These are phyloP conservation scores for Halichoerus grypus DNA, from an alignment of 2,113 vertebrate genomes.

Conservation along the genomic window DNA sequence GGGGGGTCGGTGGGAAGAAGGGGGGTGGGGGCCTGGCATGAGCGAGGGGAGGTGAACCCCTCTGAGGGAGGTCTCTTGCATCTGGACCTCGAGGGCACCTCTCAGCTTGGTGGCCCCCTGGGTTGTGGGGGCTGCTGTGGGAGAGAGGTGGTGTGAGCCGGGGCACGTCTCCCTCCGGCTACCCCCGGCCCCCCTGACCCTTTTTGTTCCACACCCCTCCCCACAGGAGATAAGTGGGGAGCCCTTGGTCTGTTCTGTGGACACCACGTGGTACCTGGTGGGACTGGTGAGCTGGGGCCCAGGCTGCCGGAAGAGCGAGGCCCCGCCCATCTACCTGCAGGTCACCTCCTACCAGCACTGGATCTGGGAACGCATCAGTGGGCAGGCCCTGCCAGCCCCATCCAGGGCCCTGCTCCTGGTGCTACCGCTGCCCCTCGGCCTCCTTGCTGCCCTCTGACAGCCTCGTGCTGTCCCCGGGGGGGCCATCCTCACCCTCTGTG, in stretches of 20 bases:
- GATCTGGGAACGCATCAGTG: background rate
- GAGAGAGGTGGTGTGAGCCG: background rate
- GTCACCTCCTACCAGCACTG: constrained; percentile 14
- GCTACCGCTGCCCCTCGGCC: constrained; percentile 2
- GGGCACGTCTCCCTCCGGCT: background rate
- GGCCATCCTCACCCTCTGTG: no score
- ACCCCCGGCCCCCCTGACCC: background rate
- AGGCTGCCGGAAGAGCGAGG: background rate
- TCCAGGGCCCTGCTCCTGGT: constrained; percentile 14
- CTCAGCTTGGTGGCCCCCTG: background rate
- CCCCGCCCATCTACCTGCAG: constrained; percentile 49
- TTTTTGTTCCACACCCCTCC: background rate
- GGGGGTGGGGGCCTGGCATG: background rate
- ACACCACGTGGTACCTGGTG: constrained; percentile 46
- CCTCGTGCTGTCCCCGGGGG: rapidly evolving
- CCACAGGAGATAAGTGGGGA: constrained; percentile 59
- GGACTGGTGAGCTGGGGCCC: constrained; percentile 72
- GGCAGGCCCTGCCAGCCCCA: background rate
- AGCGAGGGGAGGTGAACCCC: background rate
- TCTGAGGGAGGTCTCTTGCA: background rate
- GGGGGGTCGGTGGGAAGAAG: background rate
- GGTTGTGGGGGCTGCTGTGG: background rate
- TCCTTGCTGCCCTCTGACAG: constrained; percentile 48
- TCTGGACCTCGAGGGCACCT: background rate
- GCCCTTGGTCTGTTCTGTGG: constrained; percentile 57